Conservation (phyloP, 2,888 invertebrate species). For the Volucella bombylans region DNA sequence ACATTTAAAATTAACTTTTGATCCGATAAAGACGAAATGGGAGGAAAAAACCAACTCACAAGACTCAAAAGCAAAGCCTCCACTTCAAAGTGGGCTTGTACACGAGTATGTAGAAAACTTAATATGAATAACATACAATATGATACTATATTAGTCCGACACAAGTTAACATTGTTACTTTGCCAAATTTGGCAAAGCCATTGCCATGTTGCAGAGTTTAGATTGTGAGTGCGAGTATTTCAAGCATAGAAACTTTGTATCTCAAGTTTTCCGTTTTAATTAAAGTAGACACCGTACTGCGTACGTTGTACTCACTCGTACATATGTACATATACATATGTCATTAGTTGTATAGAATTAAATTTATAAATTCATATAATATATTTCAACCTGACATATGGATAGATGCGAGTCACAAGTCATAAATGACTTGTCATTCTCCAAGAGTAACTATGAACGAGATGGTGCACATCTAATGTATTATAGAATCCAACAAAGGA, state of each 20-base stretch:
- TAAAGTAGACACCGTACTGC: constrained; percentile 27
- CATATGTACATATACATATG: not conserved
- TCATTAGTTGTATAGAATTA: constrained; percentile 56
- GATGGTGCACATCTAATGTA: constrained; percentile 18
- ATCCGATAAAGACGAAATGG: constrained; percentile 1
- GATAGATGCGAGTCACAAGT: constrained; percentile 49
- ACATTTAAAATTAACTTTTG: not conserved
- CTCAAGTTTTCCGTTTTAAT: constrained; percentile 59
- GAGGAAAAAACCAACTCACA: not conserved
- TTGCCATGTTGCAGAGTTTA: constrained; percentile 60
- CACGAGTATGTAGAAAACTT: constrained; percentile 8
- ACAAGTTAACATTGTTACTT: constrained; percentile 67
- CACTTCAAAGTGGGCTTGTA: constrained; percentile 36
- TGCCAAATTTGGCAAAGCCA: constrained; percentile 70
- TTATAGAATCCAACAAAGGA: constrained; percentile 27
- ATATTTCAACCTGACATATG: constrained; percentile 29
- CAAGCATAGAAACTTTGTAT: constrained; percentile 45
- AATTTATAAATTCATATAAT: constrained; percentile 51
- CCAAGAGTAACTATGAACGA: constrained; percentile 25
- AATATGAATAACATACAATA: constrained; percentile 63
- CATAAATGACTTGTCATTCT: constrained; percentile 4
- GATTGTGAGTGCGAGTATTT: not conserved
- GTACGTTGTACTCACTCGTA: constrained; percentile 9
- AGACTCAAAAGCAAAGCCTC: not conserved
- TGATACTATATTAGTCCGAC: constrained; percentile 38